Conservation (phyloP, 1,140 invertebrate genomes). For the Hesperophylax magnus region DNA sequence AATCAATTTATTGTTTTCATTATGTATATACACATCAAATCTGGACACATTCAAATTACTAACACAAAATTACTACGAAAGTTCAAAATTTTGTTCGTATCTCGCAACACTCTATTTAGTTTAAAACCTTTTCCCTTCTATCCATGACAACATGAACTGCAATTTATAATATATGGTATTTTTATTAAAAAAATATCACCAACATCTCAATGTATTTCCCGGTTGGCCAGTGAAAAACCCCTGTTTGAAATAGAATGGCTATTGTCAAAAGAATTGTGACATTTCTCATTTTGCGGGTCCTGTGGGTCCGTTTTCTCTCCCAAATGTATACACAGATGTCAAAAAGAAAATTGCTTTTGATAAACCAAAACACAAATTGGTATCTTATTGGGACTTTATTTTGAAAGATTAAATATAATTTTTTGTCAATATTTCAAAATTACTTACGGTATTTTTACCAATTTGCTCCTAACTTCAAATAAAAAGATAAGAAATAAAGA, state of each 20-base stretch:
- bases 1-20: too few species aligned
- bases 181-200: constrained; percentile 1
- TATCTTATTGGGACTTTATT: constrained; percentile 2
- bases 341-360: constrained; percentile 43
- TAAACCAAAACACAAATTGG: constrained; percentile 26
- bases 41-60: too few species aligned
- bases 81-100: too few species aligned
- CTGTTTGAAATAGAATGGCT: constrained; percentile 43
- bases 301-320: constrained; percentile 16
- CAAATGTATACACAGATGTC: constrained; percentile 27
- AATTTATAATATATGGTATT: neutral
- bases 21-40: too few species aligned
- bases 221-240: constrained; percentile 22
- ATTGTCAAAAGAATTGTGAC: constrained; percentile 48
- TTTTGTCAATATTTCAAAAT: too few species aligned
- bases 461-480: too few species aligned
- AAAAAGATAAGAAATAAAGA: too few species aligned
- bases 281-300: constrained; percentile 40
- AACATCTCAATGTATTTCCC: constrained; percentile 38
- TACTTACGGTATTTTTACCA: too few species aligned
- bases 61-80: too few species aligned
- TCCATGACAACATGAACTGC: neutral
- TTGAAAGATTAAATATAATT: too few species aligned
- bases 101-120: too few species aligned
- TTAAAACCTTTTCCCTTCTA: neutral